phyloP scores from a whole-genome alignment of 2,888 invertebrate species.

The Ctena decussata region DNA sequence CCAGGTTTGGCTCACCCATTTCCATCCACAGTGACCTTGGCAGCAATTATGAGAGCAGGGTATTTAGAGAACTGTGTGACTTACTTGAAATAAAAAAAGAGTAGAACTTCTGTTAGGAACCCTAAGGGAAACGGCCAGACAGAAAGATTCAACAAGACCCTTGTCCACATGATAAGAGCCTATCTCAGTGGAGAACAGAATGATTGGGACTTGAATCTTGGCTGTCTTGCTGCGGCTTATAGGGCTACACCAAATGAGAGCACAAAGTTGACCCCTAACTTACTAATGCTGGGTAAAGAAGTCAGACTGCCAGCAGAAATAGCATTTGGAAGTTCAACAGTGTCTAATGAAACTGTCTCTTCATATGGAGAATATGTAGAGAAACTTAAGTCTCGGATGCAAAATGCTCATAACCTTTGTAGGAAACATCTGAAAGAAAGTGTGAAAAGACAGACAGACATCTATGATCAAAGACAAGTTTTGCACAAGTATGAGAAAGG shows the following conservation, averaged over 20 bases:
- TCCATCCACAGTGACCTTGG: conserved; percentile 61
- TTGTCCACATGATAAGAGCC: conserved; percentile 46
- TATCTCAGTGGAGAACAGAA: conserved; percentile 51
- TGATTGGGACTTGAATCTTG: conserved; percentile 61
- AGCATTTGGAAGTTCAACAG: conserved; percentile 1
- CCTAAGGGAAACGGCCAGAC: conserved; percentile 52
- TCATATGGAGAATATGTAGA: conserved; percentile 28
- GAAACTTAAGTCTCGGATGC: neutral
- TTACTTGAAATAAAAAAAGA: conserved; percentile 62
- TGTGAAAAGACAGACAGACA: neutral
- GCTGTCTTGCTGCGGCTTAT: conserved; percentile 54
- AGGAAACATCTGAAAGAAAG: neutral
- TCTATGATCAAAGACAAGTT: neutral
- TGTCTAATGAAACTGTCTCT: neutral
- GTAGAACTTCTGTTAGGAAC: conserved; percentile 43
- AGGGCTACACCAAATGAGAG: conserved; percentile 43
- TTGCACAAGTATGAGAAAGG: neutral
- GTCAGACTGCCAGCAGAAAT: conserved; percentile 54
- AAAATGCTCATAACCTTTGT: neutral
- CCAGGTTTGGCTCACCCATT: conserved; percentile 43
- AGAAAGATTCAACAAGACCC: conserved; percentile 50
- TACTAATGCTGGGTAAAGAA: conserved; percentile 60
- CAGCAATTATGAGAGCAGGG: conserved; percentile 48
- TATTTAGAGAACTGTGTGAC: conserved; percentile 56
- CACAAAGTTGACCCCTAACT: conserved; percentile 55